Evolutionary conservation across 2,113 vertebrate genomes (phyloP).

Genomic region (Myotis davidii): DNA sequence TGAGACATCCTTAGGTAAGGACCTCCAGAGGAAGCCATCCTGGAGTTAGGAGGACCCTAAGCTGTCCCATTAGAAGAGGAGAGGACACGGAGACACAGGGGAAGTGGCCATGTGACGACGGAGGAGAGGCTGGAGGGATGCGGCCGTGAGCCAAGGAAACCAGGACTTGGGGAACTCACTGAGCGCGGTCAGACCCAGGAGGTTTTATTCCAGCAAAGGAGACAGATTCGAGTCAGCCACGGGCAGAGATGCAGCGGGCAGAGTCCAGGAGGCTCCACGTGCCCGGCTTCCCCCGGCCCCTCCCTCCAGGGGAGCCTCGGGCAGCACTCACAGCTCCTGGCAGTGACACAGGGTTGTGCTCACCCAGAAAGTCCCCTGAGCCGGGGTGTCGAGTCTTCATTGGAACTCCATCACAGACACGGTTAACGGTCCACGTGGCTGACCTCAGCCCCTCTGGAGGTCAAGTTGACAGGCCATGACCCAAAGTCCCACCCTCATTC

Average conservation of each 20-base stretch:
- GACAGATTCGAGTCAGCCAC: neutral
- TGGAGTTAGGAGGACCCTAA: neutral
- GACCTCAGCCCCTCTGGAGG: neutral
- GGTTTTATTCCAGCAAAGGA: neutral
- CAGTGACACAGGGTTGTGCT: fast-evolving
- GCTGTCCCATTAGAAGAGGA: neutral
- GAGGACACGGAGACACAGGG: neutral
- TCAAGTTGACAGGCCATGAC: neutral
- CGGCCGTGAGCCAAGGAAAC: neutral
- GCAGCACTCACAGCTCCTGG: neutral
- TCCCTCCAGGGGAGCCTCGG: fast-evolving
- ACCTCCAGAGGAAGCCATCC: neutral
- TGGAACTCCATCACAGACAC: neutral
- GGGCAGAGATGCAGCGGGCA: fast-evolving
- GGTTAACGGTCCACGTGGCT: fast-evolving
- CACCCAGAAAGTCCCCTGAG: neutral
- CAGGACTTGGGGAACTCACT: neutral
- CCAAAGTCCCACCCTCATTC: neutral
- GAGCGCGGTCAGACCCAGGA: no score
- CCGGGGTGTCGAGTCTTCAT: neutral
- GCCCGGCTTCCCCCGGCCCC: neutral
- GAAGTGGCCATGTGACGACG: fast-evolving
- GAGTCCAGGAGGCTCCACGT: fast-evolving
- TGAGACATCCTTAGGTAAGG: neutral
- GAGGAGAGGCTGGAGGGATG: no score